phyloP scores from a whole-genome alignment of 1,140 invertebrate genomes.

The Araneus ventricosus region DNA sequence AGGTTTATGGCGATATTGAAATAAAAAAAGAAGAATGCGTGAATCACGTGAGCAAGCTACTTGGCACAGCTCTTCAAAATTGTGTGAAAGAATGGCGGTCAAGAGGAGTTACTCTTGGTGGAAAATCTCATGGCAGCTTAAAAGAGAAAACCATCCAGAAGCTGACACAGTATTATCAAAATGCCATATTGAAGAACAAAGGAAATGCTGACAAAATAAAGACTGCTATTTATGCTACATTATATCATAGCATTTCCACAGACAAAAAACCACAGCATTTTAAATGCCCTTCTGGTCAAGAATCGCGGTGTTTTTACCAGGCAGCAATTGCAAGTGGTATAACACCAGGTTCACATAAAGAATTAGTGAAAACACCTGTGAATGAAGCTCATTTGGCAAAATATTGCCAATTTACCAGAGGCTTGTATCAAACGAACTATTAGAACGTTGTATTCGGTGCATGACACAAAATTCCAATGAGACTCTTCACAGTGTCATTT shows the following conservation, averaged over 20 bases:
- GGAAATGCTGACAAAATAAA: not conserved
- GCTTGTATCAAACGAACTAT: not conserved
- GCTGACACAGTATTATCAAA: slow-evolving; percentile 10
- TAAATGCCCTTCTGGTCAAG: not conserved
- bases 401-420: slow-evolving; percentile 17
- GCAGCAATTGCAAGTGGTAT: not conserved
- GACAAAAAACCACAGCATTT: not conserved
- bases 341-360: not conserved
- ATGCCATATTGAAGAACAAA: slow-evolving; percentile 15
- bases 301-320: slow-evolving; percentile 42
- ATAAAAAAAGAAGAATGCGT: slow-evolving; percentile 32
- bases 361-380: not conserved
- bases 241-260: slow-evolving; percentile 8
- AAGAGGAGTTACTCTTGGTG: not conserved
- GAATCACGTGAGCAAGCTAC: slow-evolving; percentile 2
- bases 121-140: not conserved
- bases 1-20: not conserved
- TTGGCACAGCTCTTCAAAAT: not conserved
- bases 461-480: slow-evolving; percentile 37
- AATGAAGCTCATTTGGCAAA: not conserved
- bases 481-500: slow-evolving; percentile 8
- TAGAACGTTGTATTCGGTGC: slow-evolving; percentile 9
- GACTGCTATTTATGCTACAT: slow-evolving; percentile 39
- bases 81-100: not conserved
- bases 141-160: slow-evolving; percentile 11